Conservation (phyloP, 2,113 vertebrate genomes). For the Chroicocephalus ridibundus region DNA sequence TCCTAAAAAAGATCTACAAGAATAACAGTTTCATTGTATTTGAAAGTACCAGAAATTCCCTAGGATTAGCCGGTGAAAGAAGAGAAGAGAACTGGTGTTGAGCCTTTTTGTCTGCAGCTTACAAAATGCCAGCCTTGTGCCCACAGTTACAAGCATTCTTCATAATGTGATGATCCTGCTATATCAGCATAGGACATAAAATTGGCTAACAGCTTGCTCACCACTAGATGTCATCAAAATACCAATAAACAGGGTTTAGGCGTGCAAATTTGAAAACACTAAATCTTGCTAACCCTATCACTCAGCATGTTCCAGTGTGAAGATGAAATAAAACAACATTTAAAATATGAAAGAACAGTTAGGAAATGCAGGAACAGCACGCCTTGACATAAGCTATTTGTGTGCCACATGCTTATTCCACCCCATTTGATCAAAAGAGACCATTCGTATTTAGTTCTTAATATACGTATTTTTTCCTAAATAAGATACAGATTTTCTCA, state of each 20-base stretch:
- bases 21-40: neutral
- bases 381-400: conserved; percentile 28
- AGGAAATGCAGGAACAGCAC: conserved; percentile 57
- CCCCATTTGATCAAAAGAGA: conserved; percentile 8
- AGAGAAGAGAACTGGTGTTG: neutral
- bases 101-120: neutral
- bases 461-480: neutral
- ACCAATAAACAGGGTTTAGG: conserved; percentile 48
- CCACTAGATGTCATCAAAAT: conserved; percentile 80
- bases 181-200: neutral
- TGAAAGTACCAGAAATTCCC: neutral
- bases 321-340: conserved; percentile 57
- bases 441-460: conserved; percentile 43
- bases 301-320: conserved; percentile 56
- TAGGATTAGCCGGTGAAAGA: neutral
- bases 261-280: neutral
- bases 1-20: neutral
- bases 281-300: conserved; percentile 53
- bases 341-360: conserved; percentile 62
- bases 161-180: neutral
- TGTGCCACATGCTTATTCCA: neutral
- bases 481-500: conserved; percentile 8
- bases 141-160: neutral
- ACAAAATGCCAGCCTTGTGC: neutral
- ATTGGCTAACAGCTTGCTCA: neutral